Conservation (phyloP, 2,113 vertebrate genomes). For the Gallinago paraguaiae region DNA sequence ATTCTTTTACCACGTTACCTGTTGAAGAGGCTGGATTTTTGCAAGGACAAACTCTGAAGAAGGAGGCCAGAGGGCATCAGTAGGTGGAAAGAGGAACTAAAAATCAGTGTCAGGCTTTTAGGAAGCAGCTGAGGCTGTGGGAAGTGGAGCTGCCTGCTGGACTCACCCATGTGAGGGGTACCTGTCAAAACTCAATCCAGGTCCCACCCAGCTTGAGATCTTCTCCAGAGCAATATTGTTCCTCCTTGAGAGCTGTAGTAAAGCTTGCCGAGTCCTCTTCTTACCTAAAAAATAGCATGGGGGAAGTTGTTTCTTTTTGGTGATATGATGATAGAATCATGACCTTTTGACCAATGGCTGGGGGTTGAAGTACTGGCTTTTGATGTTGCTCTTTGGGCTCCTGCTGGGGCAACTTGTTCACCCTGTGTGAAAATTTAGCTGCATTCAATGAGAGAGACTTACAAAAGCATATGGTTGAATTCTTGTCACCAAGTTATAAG, state of each 20-base stretch:
- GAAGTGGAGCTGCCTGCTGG: background rate
- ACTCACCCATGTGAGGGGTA: background rate
- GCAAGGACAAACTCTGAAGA: background rate
- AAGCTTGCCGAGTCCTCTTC: background rate
- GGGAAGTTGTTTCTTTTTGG: background rate
- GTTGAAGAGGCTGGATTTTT: background rate
- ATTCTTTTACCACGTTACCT: background rate
- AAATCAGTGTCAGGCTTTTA: background rate
- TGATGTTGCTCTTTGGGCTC: background rate
- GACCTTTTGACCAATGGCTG: background rate
- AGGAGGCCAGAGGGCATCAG: background rate
- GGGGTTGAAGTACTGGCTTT: background rate
- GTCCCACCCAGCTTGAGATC: background rate
- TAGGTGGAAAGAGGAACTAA: background rate
- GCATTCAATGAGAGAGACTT: background rate
- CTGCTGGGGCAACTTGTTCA: background rate
- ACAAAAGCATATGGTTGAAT: background rate
- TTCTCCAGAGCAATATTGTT: background rate
- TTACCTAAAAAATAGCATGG: background rate
- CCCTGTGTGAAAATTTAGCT: background rate
- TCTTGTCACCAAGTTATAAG: background rate
- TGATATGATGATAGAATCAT: background rate
- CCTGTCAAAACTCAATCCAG: background rate
- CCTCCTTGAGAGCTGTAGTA: rapidly evolving
- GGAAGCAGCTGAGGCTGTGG: background rate